Conservation (phyloP, 2,797 vertebrate species). For the Notamacropus eugenii region DNA sequence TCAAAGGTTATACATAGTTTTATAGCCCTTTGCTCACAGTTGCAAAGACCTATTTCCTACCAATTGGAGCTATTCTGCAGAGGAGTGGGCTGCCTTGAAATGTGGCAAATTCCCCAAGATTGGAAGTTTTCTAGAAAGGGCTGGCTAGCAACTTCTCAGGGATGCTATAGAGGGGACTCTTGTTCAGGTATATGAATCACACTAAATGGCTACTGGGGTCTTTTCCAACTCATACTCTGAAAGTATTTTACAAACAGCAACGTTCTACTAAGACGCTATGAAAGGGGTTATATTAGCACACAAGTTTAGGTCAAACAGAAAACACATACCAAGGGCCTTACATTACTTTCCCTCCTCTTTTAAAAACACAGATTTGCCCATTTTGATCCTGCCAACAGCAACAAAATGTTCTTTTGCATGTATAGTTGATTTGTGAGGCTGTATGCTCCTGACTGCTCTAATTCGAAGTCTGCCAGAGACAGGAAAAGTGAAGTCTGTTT, state of each 20-base stretch:
- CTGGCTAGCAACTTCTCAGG: background rate
- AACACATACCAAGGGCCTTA: background rate
- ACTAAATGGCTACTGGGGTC: background rate
- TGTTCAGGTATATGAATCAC: background rate
- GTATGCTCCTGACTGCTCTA: background rate
- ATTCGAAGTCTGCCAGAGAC: constrained; percentile 7
- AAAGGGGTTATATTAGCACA: background rate
- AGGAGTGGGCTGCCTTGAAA: background rate
- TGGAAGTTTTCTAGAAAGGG: background rate
- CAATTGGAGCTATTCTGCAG: background rate
- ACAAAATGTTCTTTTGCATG: background rate
- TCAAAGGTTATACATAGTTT: background rate
- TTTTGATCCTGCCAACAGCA: constrained; percentile 46
- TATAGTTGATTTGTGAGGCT: constrained; percentile 47
- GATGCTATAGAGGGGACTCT: background rate
- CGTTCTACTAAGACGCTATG: background rate
- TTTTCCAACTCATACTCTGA: background rate
- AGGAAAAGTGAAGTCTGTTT: constrained; percentile 24
- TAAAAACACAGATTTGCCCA: constrained; percentile 44
- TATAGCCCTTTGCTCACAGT: background rate
- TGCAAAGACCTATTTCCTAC: background rate
- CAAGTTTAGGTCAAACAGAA: background rate
- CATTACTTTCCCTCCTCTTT: constrained; percentile 13
- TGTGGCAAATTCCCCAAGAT: background rate
- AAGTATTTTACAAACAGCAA: background rate